Evolutionary conservation across 2,113 vertebrate genomes (phyloP).

Genomic region (Dicrurus megarhynchus): DNA sequence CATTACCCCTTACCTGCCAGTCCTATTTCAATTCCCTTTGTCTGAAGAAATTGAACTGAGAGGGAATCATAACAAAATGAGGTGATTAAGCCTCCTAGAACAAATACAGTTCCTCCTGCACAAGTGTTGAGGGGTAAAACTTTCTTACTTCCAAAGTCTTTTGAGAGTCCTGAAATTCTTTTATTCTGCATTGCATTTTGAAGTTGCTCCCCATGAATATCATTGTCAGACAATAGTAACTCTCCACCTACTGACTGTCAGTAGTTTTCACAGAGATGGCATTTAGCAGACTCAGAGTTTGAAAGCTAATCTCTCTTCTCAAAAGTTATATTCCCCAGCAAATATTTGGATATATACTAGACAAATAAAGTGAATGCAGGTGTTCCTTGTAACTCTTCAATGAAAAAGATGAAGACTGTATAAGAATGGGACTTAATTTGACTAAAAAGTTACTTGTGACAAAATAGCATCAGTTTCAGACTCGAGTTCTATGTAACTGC

Average conservation of each 20-base stretch:
- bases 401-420: not conserved
- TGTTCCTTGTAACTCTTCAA: not conserved
- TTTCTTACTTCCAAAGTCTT: slow-evolving; percentile 31
- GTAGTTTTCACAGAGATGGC: slow-evolving; percentile 36
- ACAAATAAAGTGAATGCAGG: not conserved
- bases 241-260: slow-evolving; percentile 58
- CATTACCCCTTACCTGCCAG: not conserved
- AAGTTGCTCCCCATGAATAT: slow-evolving; percentile 47
- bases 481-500: not conserved
- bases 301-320: slow-evolving; percentile 52
- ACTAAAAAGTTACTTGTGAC: not conserved
- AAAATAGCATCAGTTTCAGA: not conserved
- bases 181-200: slow-evolving; percentile 47
- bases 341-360: slow-evolving; percentile 44
- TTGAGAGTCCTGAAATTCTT: slow-evolving; percentile 17
- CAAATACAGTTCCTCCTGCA: not conserved
- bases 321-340: slow-evolving; percentile 42
- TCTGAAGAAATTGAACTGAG: not conserved
- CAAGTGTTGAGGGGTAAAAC: slow-evolving; percentile 24
- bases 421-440: slow-evolving; percentile 17
- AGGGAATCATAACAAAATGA: not conserved
- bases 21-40: not conserved
- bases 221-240: slow-evolving; percentile 59
- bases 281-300: slow-evolving; percentile 52
- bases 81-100: not conserved